Evolutionary conservation across 2,888 invertebrate genomes (phyloP), one percentile per base, ranked within the genome.

Genomic region (Caenorhabditis wallacei): DNA sequence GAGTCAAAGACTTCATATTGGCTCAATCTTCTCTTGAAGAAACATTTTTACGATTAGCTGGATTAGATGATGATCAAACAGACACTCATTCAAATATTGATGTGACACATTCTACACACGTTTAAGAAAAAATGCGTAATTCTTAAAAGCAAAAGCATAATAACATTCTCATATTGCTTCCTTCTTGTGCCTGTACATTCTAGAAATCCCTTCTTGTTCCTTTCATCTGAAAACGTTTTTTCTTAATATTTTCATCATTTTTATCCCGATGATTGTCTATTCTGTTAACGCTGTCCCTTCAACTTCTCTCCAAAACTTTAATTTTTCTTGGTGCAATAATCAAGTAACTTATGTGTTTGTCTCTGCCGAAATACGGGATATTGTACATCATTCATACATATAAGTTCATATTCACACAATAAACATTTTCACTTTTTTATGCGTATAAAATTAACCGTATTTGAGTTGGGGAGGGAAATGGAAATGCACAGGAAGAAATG

Each of bases 21-120:
- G 86, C 90, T 11, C 91, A 91, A 61, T 91, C 89, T 18, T 87
- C 88, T 3, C 85, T 91, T 11, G 91, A 91, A 80, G 90, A 91
- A 63, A 90, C 91, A 1, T 91, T 91, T 85, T 78, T 90, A 37
- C 84, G 88, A 35, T 75, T 89, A 1, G 54, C 82, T 4, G 79
- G 82, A 26, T 30, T 82, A 2, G 68, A 81, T 37, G 68, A 81
- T 24, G 74, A 81, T 53, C 78, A 79, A 59, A 20, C 43, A 5
- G 78, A 79, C n/a, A 40, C 54, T 3, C 61, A 64, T 35, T 64
- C 64, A 20, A 20, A 30, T 66, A 51, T 57, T 2, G 11, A 59
- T 13, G 22, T 69, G 26, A 57, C 66, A 10, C 59, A 78, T 63
- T 53, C 70, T 22, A 79, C 78, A 24, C 70, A 57, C 63, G 69